Percentiles rank a stretch among this genome's conserved stretches.
Evolutionary conservation across 2,113 vertebrate genomes (phyloP).

Genomic region (Orycteropus afer): DNA sequence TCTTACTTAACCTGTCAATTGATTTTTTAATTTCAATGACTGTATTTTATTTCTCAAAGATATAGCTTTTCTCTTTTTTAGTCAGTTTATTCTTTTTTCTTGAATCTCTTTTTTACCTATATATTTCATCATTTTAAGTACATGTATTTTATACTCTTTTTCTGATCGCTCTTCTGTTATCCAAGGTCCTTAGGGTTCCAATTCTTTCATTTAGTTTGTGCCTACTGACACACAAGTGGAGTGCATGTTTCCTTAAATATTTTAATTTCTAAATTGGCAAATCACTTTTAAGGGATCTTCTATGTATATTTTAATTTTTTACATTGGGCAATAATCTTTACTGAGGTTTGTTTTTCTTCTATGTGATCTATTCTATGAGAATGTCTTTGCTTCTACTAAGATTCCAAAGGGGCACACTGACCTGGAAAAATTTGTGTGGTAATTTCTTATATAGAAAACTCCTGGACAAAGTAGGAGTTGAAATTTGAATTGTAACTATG

Average conservation of each 20-base stretch:
- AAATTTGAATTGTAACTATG: not conserved
- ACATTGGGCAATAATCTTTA: too few relatives aligned
- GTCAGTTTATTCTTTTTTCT: not conserved
- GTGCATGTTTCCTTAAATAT: not conserved
- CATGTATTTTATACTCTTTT: not conserved
- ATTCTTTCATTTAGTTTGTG: not conserved
- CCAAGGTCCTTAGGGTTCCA: not conserved
- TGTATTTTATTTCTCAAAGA: too few relatives aligned
- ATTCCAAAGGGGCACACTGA: not conserved
- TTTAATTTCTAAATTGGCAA: not conserved
- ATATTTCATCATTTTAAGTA: not conserved
- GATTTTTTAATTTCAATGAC: too few relatives aligned
- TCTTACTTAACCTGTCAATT: not conserved
- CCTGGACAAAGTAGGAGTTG: not conserved
- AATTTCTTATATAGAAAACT: not conserved
- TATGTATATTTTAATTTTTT: too few relatives aligned
- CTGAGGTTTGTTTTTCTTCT: too few relatives aligned
- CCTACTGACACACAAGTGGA: not conserved
- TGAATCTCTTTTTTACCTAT: not conserved
- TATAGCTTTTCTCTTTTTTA: not conserved
- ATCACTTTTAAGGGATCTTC: not conserved
- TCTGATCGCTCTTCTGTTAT: not conserved
- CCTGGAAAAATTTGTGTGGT: not conserved
- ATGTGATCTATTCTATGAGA: not conserved
- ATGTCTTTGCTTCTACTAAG: not conserved